Evolutionary conservation across 2,113 vertebrate species (phyloP).

Genomic region (Cyanoramphus novaezelandiae): DNA sequence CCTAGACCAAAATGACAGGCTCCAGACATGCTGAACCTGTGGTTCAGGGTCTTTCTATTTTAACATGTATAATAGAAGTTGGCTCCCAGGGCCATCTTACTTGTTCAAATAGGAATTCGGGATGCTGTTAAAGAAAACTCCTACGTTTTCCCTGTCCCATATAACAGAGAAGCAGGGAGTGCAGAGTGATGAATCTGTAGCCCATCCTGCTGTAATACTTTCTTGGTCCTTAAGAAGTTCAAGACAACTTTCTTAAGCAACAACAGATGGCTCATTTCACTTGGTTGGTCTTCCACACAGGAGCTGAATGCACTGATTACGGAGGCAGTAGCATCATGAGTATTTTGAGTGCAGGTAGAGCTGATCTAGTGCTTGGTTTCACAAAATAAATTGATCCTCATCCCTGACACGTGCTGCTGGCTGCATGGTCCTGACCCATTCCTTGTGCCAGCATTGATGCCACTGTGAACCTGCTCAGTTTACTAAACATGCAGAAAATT

Average conservation of each 20-base stretch:
- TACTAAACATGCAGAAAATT: neutral
- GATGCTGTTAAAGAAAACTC: neutral
- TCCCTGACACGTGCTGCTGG: fast-evolving
- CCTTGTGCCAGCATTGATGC: neutral
- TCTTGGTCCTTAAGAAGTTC: neutral
- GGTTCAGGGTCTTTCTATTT: neutral
- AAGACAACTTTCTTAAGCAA: neutral
- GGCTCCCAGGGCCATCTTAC: neutral
- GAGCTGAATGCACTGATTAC: neutral
- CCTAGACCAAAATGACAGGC: neutral
- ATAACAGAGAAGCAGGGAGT: neutral
- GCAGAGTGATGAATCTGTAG: neutral
- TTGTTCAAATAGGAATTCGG: neutral
- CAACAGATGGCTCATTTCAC: neutral
- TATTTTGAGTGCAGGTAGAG: neutral
- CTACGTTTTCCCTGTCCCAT: neutral
- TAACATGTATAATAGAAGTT: neutral
- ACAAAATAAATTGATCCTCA: neutral
- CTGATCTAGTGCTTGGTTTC: neutral
- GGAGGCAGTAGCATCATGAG: neutral
- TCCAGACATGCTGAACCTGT: neutral
- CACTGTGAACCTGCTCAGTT: neutral
- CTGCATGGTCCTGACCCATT: neutral
- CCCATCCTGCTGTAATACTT: neutral
- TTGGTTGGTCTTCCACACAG: neutral